These are phyloP conservation scores for Entomobrya multifasciata DNA, from an alignment of 2,888 invertebrate genomes.

Conservation along the genomic window DNA sequence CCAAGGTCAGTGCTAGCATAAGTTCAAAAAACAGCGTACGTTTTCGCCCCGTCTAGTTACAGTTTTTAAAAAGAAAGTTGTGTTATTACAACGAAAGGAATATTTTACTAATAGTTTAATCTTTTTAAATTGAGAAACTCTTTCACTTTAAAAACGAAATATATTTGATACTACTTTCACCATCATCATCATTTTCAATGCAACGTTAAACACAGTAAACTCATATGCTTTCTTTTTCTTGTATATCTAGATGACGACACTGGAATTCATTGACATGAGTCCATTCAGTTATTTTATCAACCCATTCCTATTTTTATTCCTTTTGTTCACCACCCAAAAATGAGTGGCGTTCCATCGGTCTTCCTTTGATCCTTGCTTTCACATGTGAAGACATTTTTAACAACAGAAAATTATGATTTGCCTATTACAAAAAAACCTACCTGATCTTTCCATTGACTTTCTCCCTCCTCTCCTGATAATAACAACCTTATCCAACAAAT, in stretches of 20 bases:
- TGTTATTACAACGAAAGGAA: no score
- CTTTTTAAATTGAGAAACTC: not conserved
- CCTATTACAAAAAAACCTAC: constrained; percentile 45
- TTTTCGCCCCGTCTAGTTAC: constrained; percentile 61
- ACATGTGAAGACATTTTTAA: constrained; percentile 60
- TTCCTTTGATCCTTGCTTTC: constrained; percentile 71
- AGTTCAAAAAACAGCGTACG: constrained; percentile 67
- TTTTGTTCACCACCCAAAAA: constrained; percentile 60
- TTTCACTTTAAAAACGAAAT: not conserved
- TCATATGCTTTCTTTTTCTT: constrained; percentile 77
- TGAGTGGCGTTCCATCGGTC: constrained; percentile 66
- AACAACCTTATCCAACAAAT: constrained; percentile 41
- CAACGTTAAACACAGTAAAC: constrained; percentile 56
- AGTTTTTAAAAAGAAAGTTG: constrained; percentile 37
- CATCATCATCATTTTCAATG: constrained; percentile 55
- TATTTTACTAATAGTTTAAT: constrained; percentile 18
- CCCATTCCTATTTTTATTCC: constrained; percentile 73
- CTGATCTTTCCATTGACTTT: constrained; percentile 67
- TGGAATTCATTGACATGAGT: constrained; percentile 78
- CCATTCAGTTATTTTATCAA: constrained; percentile 75
- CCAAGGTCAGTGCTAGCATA: constrained; percentile 71
- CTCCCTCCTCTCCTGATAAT: constrained; percentile 65
- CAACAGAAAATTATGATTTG: constrained; percentile 11
- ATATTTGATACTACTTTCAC: constrained; percentile 14
- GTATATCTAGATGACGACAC: constrained; percentile 78